Evolutionary conservation across 2,888 invertebrate genomes (phyloP).

Genomic region (Lasioglossum malachurum): DNA sequence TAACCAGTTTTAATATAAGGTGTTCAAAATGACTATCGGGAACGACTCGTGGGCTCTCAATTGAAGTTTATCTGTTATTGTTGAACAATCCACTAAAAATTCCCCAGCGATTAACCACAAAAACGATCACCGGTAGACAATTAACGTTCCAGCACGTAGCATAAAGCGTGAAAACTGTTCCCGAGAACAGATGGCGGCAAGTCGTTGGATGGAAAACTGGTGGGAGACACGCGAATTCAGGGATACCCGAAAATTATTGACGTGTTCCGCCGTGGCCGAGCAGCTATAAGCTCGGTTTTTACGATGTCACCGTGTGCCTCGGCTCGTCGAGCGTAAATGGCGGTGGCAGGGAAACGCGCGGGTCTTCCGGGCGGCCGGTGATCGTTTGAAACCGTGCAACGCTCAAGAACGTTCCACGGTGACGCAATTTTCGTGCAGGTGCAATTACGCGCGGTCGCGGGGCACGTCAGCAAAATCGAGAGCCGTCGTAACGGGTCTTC

Average conservation of each 20-base stretch:
- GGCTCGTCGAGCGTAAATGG: background rate
- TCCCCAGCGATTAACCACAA: background rate
- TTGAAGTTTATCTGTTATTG: too few relatives aligned
- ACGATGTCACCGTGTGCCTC: background rate
- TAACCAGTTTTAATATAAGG: too few relatives aligned
- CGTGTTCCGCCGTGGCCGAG: background rate
- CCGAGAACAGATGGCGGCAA: background rate
- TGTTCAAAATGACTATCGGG: too few relatives aligned
- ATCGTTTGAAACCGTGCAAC: conserved; percentile 21
- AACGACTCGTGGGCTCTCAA: too few relatives aligned
- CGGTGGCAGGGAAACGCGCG: background rate
- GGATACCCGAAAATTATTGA: background rate
- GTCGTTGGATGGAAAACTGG: background rate
- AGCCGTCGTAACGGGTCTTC: conserved; percentile 72
- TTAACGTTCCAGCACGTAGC: background rate
- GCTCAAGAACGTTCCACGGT: conserved; percentile 30
- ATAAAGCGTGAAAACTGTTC: background rate
- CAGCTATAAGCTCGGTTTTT: background rate
- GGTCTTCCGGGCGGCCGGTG: conserved; percentile 13
- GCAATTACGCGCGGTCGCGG: conserved; percentile 56
- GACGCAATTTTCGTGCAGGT: conserved; percentile 66
- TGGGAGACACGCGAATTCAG: background rate
- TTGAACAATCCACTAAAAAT: too few relatives aligned
- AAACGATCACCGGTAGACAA: background rate
- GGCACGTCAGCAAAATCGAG: conserved; percentile 70